Base-by-base conservation (phyloP, 2,113 vertebrate genomes). In the Notarius quadriscutis region DNA sequence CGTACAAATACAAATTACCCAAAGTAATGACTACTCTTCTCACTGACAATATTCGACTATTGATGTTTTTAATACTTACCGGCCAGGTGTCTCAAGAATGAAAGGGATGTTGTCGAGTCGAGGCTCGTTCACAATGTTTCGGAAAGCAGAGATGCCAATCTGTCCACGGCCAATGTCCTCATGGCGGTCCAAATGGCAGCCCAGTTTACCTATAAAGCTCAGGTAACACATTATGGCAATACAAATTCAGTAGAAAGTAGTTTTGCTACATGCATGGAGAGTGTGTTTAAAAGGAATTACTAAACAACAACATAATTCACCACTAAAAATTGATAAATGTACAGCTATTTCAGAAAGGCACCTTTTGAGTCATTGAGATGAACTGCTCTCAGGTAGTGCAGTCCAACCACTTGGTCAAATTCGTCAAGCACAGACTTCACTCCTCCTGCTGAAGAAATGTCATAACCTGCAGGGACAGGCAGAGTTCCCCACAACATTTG, bases 341-440 rank as follows among this genome's bases (percentile, higher is more conserved):
- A 17, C 11, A 62, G 9, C 14, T 63, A 22, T 50, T 55, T 20
- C 22, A 77, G 85, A 65, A 86, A 30, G 7, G n/a, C 51, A 95
- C 95, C 95, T 95, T 95, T 95, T 77, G 96, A 96, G 89, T 96
- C 96, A 90, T 96, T 96, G 48, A 96, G 94, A 83, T 96, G 95
- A 77, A 96, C 25, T 3, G 95, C 95, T 90, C 80, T 95, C 34
- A 96, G 94, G 81, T 95, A 96, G 25, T 84, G 67, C 85, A 96
- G 90, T 7, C 96, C 96, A 27, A 96, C 95, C 86, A 93, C 91
- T 51, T 88, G 86, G 86, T 95, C 93, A 92, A 96, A 96, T 91
- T 95, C 90, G 75, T 95, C 93, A 51, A 96, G 92, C 91, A 95
- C 91, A 81, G 90, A 89, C 75, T 93, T 92, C 63, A 96, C 92